Percentiles rank a stretch among this genome's conserved stretches.
These are phyloP conservation scores for Drosophila albomicans DNA, from an alignment of 1,140 invertebrate species.

Conservation along the genomic window DNA sequence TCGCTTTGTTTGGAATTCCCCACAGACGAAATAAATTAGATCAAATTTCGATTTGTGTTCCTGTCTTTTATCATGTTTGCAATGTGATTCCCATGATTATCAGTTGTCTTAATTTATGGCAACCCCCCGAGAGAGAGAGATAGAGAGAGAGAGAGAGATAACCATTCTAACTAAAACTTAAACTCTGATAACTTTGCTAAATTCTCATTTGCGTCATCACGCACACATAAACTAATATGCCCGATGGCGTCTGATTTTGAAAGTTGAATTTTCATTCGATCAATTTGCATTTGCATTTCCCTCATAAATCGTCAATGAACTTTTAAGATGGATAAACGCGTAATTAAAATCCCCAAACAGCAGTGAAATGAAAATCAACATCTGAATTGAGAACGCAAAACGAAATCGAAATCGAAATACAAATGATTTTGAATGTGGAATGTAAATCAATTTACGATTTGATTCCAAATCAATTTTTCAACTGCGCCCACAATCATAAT, in stretches of 20 bases:
- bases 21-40: neutral
- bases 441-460: conserved; percentile 15
- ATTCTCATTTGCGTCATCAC: neutral
- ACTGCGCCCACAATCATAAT: conserved; percentile 7
- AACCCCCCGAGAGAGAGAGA: neutral
- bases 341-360: neutral
- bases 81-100: conserved; percentile 10
- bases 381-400: neutral
- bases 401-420: neutral
- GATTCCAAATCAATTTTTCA: conserved; percentile 17
- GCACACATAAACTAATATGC: neutral
- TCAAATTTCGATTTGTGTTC: neutral
- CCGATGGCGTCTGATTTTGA: neutral
- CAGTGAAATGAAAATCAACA: conserved; percentile 2
- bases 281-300: neutral
- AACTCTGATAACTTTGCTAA: neutral
- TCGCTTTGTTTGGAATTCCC: neutral
- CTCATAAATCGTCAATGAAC: neutral
- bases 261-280: neutral
- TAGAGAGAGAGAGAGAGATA: neutral
- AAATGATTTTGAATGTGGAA: conserved; percentile 1
- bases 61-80: conserved; percentile 7
- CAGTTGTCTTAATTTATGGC: neutral
- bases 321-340: neutral
- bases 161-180: neutral